Base-by-base conservation (phyloP, 30 jellyfish, hydroid and myxozoan species). In the Hydractinia symbiolongicarpus region DNA sequence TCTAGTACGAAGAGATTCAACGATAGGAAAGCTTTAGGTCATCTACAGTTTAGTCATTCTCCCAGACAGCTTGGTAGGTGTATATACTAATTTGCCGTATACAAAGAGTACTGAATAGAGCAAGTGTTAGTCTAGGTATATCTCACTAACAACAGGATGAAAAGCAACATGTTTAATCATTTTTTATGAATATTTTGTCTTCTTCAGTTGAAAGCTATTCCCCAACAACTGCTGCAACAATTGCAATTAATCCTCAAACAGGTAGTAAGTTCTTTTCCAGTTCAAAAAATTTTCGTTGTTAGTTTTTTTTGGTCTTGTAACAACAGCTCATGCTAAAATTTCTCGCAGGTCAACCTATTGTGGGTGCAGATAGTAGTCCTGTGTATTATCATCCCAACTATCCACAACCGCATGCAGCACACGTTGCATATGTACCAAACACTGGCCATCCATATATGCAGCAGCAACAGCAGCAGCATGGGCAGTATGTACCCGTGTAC, bases 331-430 rank as follows among this genome's bases (percentile, higher is more conserved):
- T 30, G 44, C 50, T 19, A 21, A 6, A 17, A 6, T 66, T 40
- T 56, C 50, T 64, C n/a, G 10, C 49, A 87, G 95, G 95, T 30
- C 89, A 82, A 53, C 96, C 91, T 7, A 60, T 85, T 58, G 49
- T 89, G 5, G 87, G 89, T 53, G 93, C 84, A n/a, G 97, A 90
- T 75, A 84, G 95, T 13, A 67, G 87, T 16, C 89, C 83, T 5
- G 80, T 85, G 49, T 76, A 64, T 64, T 64, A 64, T 13, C 17
- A 44, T 6, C 4, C 74, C 19, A 64, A 7, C 9, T 64, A n/a
- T 6, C 74, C 19, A 64, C 74, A 64, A 6, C 17, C 74, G 7
- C 44, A 30, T 30, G 74, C 74, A n/a, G 40, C 52, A 7, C 85
- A 15, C 15, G 83, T 20, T 49, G 83, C 69, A 50, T 58, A 30